Evolutionary conservation across 1,140 invertebrate species (phyloP).

Genomic region (Armadillidium nasatum): DNA sequence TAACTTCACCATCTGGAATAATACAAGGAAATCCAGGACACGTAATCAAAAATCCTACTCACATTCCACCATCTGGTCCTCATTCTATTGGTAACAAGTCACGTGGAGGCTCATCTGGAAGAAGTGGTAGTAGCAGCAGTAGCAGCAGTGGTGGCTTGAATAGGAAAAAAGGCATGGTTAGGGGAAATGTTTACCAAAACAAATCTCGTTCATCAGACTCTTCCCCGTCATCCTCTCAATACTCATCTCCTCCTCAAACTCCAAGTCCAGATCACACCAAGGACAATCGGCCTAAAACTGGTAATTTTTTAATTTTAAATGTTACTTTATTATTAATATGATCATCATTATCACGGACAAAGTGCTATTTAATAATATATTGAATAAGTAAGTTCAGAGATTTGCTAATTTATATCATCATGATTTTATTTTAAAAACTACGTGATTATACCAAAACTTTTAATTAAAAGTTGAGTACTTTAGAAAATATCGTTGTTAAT

Average conservation of each 20-base stretch:
- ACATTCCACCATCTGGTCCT: neutral
- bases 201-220: constrained; percentile 35
- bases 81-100: neutral
- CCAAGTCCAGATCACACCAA: constrained; percentile 43
- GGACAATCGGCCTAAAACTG: constrained; percentile 21
- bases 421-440: no score
- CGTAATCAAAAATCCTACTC: neutral
- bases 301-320: neutral
- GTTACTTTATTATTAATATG: no score
- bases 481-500: no score
- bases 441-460: no score
- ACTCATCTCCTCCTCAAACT: constrained; percentile 44
- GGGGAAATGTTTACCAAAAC: neutral
- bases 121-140: neutral
- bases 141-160: neutral
- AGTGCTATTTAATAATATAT: no score
- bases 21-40: neutral
- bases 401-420: no score
- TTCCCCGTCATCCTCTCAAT: constrained; percentile 43
- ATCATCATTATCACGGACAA: no score
- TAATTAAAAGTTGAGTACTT: no score
- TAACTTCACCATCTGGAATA: neutral
- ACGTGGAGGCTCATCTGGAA: neutral
- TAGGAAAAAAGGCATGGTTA: neutral
- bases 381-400: no score